Base-by-base conservation (phyloP, 64 coral and sea anemone species). In the Catalaphyllia jardinei region DNA sequence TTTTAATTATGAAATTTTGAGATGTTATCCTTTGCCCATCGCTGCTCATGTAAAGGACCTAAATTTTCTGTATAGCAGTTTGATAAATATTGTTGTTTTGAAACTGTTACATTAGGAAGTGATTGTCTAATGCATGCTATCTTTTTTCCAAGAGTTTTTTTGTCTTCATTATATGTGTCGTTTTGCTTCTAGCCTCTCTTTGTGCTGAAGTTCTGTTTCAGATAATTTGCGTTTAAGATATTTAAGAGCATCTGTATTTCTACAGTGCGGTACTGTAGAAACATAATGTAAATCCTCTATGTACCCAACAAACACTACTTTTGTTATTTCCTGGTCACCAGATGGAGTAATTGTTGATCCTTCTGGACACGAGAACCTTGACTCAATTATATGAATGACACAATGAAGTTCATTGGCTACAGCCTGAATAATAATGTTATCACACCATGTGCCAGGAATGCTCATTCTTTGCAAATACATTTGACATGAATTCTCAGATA, bases 361-460 rank as follows among this genome's bases (percentile, higher is more conserved):
- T 35, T 93, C 29, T 85, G 87, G 59, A 75, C 72, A 86, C 3
- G 60, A 89, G 18, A 89, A 60, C 72, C 87, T 86, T 42, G 87
- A 93, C 79, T 93, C 72, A 89, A 86, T 93, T 51, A 89, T 89
- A 83, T 93, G 92, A 76, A 93, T 93, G 61, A 93, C 57, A 72
- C 38, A 86, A 93, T 93, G 38, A 55, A 93, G 72, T 89, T 89
- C 25, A 89, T 89, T 94, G 17, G 92, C 87, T 86, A 86, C 92
- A 49, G 92, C 92, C 29, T 92, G 74, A n/a, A 87, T 92, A 46
- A 78, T 78, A 62, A 75, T 42, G 17, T 86, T 78, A 42, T 89
- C 92, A 89, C 92, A 94, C 92, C 92, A 89, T 89, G 92, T 94
- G 27, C 92, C 80, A 33, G 72, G 87, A 29, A 46, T 94, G 12